These are phyloP conservation scores for Onthophagus sagittarius DNA, from an alignment of 2,888 invertebrate genomes.

Conservation along the genomic window DNA sequence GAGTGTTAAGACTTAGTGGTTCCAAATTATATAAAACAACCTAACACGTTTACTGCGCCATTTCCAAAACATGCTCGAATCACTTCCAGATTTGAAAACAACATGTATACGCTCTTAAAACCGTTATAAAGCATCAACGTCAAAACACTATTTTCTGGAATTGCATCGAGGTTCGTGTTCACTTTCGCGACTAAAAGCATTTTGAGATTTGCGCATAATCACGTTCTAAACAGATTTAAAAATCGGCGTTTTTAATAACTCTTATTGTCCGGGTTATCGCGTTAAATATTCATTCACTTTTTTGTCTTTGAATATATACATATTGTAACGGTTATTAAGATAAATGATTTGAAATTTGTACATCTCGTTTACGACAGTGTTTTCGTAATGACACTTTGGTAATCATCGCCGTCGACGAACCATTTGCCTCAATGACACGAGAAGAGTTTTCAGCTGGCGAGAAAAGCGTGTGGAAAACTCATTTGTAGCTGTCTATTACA, in stretches of 20 bases:
- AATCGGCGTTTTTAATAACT: no score
- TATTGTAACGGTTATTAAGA: slow-evolving; percentile 21
- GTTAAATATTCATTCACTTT: no score
- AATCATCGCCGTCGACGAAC: not conserved
- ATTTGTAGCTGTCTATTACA: slow-evolving; percentile 33
- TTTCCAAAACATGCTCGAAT: no score
- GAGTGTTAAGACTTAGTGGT: no score
- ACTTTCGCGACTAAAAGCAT: slow-evolving; percentile 13
- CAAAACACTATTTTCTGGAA: not conserved
- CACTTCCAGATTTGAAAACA: not conserved
- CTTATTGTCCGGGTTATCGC: no score
- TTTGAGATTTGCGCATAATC: slow-evolving; percentile 9
- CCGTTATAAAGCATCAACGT: not conserved
- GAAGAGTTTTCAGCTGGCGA: not conserved
- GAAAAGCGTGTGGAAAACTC: slow-evolving; percentile 19
- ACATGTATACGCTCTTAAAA: slow-evolving; percentile 2
- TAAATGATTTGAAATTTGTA: slow-evolving; percentile 21
- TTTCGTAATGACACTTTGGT: slow-evolving; percentile 20
- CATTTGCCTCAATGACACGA: not conserved
- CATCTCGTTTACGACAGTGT: slow-evolving; percentile 18
- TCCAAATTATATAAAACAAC: no score
- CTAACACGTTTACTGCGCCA: no score
- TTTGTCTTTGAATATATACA: slow-evolving; percentile 17
- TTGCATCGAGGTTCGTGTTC: not conserved
- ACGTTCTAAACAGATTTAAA: not conserved